Evolutionary conservation across 2,888 invertebrate genomes (phyloP), one percentile per base, ranked within the genome.

Genomic region (Lysandra coridon): DNA sequence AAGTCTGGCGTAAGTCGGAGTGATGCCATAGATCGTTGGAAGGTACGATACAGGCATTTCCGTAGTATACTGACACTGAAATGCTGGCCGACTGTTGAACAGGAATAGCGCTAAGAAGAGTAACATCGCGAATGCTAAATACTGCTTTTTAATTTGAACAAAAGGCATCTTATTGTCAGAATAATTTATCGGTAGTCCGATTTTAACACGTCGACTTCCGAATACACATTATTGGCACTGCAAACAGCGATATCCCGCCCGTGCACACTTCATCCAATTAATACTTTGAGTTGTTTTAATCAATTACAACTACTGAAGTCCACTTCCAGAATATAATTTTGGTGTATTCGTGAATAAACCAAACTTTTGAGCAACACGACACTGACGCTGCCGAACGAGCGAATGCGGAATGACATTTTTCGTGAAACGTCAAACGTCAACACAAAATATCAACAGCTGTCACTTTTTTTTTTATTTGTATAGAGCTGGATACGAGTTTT

Each of bases 11-110:
- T 98, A 98, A 0, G 99, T 99, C 60, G 99, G 99, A 4, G 99
- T 99, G 83, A 99, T 97, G 23, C 97, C 97, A 90, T 98, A 99
- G 83, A 99, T 98, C 60, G 95, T 96, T 57, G 98, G 97, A 81
- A 95, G 85, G 83, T 93, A 91, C 53, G 90, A 87, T 82, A 88
- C 86, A 69, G 53, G 53, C 49, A 86, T 85, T 82, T 92, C 92
- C 81, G 88, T 85, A 82, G 87, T 88, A 82, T 93, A 90, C 83
- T 93, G 94, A 82, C 94, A 94, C 87, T 93, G 94, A 83, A 93
- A 90, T 69, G 89, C 90, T 60, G 94, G 94, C 83, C 87, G 90
- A 81, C 86, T 91, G 84, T 93, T 93, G 83, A 94, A 91, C 83
- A 94, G 87, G 89, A 94, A 94, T 83, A 94, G 86, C 81, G 89